These are phyloP conservation scores for Ptiloglossa arizonensis DNA, from an alignment of 1,140 invertebrate genomes.

Conservation along the genomic window DNA sequence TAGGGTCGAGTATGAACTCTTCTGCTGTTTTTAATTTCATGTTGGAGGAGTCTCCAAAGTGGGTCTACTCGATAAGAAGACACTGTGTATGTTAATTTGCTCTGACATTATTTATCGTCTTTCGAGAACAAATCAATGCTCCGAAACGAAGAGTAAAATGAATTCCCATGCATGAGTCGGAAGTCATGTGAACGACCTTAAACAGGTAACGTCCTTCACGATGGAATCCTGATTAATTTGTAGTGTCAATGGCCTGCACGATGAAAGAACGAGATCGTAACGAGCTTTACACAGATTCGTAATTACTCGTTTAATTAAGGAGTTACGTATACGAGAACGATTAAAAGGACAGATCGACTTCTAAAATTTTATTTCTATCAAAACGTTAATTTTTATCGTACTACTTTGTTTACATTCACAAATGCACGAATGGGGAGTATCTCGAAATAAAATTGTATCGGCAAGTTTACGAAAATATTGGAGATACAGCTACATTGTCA, in stretches of 20 bases:
- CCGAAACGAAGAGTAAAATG: background rate
- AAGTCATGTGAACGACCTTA: conserved; percentile 48
- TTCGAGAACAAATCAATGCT: conserved; percentile 9
- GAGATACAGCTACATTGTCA: too few relatives aligned
- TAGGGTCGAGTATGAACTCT: too few relatives aligned
- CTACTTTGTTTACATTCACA: too few relatives aligned
- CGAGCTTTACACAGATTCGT: conserved; percentile 1
- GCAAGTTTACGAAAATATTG: too few relatives aligned
- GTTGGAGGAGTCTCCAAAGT: too few relatives aligned
- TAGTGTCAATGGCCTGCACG: conserved; percentile 10
- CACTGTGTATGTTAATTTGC: background rate
- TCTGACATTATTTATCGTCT: background rate
- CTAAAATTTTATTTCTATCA: background rate
- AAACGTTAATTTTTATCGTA: too few relatives aligned
- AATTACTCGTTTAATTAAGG: too few relatives aligned
- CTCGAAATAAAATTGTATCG: too few relatives aligned
- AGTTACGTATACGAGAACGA: too few relatives aligned
- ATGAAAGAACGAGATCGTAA: conserved; percentile 15
- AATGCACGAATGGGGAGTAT: too few relatives aligned
- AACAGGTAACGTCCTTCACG: background rate
- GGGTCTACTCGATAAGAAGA: background rate
- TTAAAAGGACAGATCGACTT: background rate
- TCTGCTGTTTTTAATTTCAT: too few relatives aligned
- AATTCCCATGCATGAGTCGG: conserved; percentile 27
- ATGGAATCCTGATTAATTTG: conserved; percentile 39